phyloP scores from a whole-genome alignment of 1,140 invertebrate genomes.

The Dolichoris vasculosae region DNA sequence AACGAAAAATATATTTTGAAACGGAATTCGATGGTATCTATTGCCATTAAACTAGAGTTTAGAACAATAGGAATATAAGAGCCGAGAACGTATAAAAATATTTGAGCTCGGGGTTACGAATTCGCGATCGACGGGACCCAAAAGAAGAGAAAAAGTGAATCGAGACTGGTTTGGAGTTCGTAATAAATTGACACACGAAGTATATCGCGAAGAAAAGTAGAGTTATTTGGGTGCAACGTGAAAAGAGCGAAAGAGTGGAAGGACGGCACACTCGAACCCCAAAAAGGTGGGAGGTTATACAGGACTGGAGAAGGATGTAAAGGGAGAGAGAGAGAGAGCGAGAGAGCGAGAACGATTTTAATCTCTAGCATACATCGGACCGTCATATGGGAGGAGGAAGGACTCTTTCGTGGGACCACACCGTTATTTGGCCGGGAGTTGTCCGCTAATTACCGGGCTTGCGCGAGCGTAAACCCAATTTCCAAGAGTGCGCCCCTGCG shows the following conservation, averaged over 20 bases:
- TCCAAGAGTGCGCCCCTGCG: constrained; percentile 54
- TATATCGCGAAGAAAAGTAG: not conserved
- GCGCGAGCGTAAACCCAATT: constrained; percentile 59
- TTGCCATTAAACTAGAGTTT: too few relatives aligned
- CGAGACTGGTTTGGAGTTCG: not conserved
- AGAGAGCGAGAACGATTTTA: constrained; percentile 15
- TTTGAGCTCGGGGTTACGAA: too few relatives aligned
- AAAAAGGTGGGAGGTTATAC: constrained; percentile 32
- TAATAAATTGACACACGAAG: not conserved
- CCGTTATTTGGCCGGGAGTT: constrained; percentile 57
- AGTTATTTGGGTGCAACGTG: not conserved
- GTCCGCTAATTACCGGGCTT: constrained; percentile 59
- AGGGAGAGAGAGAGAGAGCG: not conserved
- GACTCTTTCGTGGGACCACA: constrained; percentile 58
- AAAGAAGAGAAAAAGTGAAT: too few relatives aligned
- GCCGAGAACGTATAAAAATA: too few relatives aligned
- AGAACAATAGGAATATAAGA: too few relatives aligned
- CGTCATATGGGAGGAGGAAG: constrained; percentile 19
- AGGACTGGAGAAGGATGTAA: not conserved
- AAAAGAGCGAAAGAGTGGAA: not conserved
- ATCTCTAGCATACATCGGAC: constrained; percentile 48
- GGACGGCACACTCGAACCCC: not conserved
- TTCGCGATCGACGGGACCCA: too few relatives aligned
- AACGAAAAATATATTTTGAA: too few relatives aligned
- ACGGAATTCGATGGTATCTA: too few relatives aligned